Percentiles rank a stretch among this genome's conserved stretches.
These are phyloP conservation scores for Stenopsyche tienmushanensis DNA, from an alignment of 1,140 invertebrate genomes.

Conservation along the genomic window DNA sequence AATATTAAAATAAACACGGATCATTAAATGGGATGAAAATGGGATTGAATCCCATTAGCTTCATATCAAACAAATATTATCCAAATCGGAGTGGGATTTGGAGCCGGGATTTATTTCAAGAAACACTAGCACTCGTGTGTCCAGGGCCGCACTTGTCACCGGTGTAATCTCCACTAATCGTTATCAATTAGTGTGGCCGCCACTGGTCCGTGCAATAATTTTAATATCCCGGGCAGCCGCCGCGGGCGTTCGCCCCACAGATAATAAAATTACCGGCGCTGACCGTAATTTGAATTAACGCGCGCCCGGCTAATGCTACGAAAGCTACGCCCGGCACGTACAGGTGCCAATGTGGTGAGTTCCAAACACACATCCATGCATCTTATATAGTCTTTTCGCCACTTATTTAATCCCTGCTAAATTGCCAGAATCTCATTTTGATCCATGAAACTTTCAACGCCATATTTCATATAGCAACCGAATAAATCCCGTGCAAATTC, in stretches of 20 bases:
- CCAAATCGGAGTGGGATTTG: background rate
- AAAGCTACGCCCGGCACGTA: slow-evolving; percentile 3
- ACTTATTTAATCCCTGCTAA: no score
- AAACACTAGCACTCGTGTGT: background rate
- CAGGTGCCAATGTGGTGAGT: no score
- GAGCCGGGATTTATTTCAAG: background rate
- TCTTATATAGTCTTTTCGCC: no score
- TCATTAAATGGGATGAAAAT: no score
- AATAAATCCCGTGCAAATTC: no score
- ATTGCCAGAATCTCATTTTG: no score
- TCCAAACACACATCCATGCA: no score
- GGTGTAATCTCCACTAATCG: slow-evolving; percentile 39
- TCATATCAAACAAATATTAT: no score
- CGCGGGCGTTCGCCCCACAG: slow-evolving; percentile 25
- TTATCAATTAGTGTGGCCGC: slow-evolving; percentile 39
- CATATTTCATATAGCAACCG: no score
- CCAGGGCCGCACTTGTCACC: slow-evolving; percentile 15
- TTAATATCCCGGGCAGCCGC: slow-evolving; percentile 30
- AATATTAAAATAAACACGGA: no score
- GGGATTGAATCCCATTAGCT: no score
- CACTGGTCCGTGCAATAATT: slow-evolving; percentile 32
- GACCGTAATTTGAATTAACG: slow-evolving; percentile 41
- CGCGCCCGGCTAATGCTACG: slow-evolving; percentile 23
- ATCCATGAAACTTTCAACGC: no score
- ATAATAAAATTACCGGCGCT: slow-evolving; percentile 39